Evolutionary conservation across 1,140 invertebrate genomes (phyloP), one percentile per base, ranked within the genome.

Genomic region (Drosophila sp.): DNA sequence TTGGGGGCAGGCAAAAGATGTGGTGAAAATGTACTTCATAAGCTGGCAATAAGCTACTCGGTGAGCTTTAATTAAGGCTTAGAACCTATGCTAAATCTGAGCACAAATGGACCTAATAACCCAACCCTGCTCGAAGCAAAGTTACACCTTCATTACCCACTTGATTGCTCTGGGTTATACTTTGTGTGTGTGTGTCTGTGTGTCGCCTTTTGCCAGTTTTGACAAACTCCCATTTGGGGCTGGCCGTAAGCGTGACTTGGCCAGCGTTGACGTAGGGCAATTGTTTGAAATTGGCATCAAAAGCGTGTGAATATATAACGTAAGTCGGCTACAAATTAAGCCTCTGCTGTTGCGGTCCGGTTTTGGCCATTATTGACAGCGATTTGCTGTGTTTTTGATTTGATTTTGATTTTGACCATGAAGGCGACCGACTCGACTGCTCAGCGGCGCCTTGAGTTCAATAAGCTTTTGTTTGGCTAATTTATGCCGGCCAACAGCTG

Each of bases 341-440:
- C 76, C 77, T 89, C 70, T 79, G 65, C 71, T 36, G 40, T 9
- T 66, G 46, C 58, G 71, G 74, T 76, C 73, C 64, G 78, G 61
- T 69, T 73, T 63, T 51, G 45, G 38, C 48, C 38, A 71, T 67
- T 81, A 89, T 89, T 89, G 82, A 89, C 78, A 89, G 72, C 75
- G 82, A 87, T 87, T 87, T 87, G 82, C 71, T 64, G 27, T 78
- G 82, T 72, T 76, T 86, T 74, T 83, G 83, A 74, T n/a, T n/a
- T n/a, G n/a, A n/a, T n/a, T n/a, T n/a, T n/a, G 82, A 76, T 76
- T 86, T 74, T 83, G 83, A 74, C 83, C 83, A 77, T 87, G 83
- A 87, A 89, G 74, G 11, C 14, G 32, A 32, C 38, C 61, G 14
- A 53, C 50, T 32, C 7, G 74, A 46, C 48, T 38, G 65, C 59